phyloP scores from a whole-genome alignment of 2,888 invertebrate species.

The Agriopis leucophaearia region DNA sequence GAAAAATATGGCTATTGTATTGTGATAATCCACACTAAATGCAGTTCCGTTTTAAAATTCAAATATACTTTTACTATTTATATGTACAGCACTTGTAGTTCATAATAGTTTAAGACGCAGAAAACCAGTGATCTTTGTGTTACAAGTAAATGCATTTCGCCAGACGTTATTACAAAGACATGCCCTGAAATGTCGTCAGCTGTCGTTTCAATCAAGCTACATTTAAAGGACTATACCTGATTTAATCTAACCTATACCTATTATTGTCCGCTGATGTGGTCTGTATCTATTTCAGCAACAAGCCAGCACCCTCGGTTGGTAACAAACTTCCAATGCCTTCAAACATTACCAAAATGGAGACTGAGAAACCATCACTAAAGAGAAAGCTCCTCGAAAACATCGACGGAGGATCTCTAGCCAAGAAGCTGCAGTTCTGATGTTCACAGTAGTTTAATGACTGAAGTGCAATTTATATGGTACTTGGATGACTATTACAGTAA shows the following conservation, averaged over 20 bases:
- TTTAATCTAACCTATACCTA: neutral
- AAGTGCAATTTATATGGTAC: slow-evolving; percentile 60
- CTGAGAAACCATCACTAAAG: slow-evolving; percentile 90
- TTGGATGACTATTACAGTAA: slow-evolving; percentile 35
- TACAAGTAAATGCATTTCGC: too few species aligned
- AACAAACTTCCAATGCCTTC: slow-evolving; percentile 93
- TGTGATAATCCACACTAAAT: too few species aligned
- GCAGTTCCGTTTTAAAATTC: too few species aligned
- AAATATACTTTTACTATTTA: too few species aligned
- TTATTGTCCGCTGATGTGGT: neutral
- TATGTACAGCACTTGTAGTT: too few species aligned
- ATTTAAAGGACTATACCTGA: too few species aligned
- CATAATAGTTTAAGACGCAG: too few species aligned
- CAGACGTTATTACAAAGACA: too few species aligned
- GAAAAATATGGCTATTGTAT: too few species aligned
- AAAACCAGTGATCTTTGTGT: too few species aligned
- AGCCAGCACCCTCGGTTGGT: slow-evolving; percentile 95
- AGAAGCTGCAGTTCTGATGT: slow-evolving; percentile 88
- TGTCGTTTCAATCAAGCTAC: too few species aligned
- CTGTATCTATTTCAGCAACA: slow-evolving; percentile 86
- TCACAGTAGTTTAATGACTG: slow-evolving; percentile 51
- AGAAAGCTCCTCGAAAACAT: slow-evolving; percentile 90
- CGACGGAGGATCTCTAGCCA: slow-evolving; percentile 90
- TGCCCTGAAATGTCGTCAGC: too few species aligned
- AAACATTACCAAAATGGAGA: slow-evolving; percentile 87